These are phyloP conservation scores for Argyresthia albistria DNA, from an alignment of 2,888 invertebrate species.

Conservation along the genomic window DNA sequence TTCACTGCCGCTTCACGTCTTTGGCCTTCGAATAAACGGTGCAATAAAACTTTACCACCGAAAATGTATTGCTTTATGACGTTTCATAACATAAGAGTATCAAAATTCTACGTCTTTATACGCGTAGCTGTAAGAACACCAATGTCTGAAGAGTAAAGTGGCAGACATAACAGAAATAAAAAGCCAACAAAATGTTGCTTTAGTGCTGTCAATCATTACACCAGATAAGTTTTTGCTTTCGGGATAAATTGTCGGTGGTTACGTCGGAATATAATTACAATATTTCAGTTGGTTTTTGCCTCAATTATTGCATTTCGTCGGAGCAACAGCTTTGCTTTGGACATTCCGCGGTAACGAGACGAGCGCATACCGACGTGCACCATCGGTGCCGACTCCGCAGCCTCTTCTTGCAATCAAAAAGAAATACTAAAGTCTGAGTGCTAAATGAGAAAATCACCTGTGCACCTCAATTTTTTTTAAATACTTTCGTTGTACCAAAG, in stretches of 20 bases:
- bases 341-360: conserved; percentile 47
- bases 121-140: background rate
- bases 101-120: no score
- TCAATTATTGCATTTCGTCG: conserved; percentile 56
- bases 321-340: conserved; percentile 34
- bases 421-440: no score
- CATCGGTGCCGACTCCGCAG: background rate
- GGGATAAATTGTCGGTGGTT: conserved; percentile 31
- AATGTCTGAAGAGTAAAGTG: background rate
- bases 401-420: no score
- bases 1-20: background rate
- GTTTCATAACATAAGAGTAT: no score
- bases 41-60: background rate
- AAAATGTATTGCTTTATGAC: background rate
- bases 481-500: no score
- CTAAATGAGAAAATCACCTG: no score
- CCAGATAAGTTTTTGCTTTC: conserved; percentile 30
- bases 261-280: conserved; percentile 51
- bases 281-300: conserved; percentile 53
- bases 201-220: conserved; percentile 33
- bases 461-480: no score
- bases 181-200: conserved; percentile 15
- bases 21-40: background rate
- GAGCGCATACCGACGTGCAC: conserved; percentile 21
- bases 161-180: background rate